phyloP scores from a whole-genome alignment of 1,140 invertebrate species.

The Bicyclus anynana region DNA sequence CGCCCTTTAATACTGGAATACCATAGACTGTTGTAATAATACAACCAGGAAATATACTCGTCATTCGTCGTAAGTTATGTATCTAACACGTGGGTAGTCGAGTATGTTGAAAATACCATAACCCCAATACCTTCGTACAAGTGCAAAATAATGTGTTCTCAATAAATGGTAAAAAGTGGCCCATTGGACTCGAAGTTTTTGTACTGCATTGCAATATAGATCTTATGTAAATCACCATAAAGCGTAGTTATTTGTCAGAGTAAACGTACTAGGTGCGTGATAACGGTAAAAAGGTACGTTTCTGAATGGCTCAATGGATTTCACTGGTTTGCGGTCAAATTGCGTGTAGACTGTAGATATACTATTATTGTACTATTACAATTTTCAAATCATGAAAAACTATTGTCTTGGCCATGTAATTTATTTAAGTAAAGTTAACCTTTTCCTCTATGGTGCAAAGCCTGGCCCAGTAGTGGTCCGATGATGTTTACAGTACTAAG shows the following conservation, averaged over 20 bases:
- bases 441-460: no score
- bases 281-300: constrained; percentile 26
- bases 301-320: constrained; percentile 25
- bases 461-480: no score
- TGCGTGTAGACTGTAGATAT: background rate
- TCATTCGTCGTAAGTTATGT: no score
- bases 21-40: no score
- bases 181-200: constrained; percentile 35
- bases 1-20: no score
- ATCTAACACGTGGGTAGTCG: background rate
- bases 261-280: constrained; percentile 6
- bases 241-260: background rate
- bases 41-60: no score
- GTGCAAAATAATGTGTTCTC: constrained; percentile 38
- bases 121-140: constrained; percentile 12
- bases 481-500: no score
- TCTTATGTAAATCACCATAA: constrained; percentile 16
- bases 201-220: constrained; percentile 6
- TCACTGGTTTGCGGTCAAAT: constrained; percentile 7
- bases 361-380: no score
- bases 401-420: no score
- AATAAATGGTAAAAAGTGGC: constrained; percentile 65
- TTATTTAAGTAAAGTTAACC: no score
- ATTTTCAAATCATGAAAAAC: no score
- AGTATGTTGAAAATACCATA: constrained; percentile 8